A percentile compares a stretch with the other conserved stretches of the same genome.
Evolutionary conservation across 2,797 vertebrate genomes (phyloP).

Genomic region (Anguilla megastoma): DNA sequence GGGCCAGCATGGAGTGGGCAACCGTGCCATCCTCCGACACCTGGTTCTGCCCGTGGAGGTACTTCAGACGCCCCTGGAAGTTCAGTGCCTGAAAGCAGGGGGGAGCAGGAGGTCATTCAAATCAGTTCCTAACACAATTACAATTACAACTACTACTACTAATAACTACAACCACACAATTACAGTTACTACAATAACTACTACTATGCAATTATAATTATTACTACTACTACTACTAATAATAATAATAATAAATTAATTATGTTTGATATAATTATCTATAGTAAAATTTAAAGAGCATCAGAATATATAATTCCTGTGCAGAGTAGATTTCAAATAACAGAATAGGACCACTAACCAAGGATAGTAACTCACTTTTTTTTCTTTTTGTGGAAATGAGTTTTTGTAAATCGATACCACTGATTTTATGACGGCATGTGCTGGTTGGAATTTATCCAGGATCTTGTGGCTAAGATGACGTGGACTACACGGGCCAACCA

Average conservation of each 20-base stretch:
- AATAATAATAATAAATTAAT: no score
- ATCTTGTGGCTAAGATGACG: not conserved
- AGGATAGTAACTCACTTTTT: no score
- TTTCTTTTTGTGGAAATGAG: no score
- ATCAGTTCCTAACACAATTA: not conserved
- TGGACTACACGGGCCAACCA: not conserved
- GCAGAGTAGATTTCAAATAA: not conserved
- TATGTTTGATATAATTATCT: not conserved
- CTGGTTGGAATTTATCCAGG: no score
- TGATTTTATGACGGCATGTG: no score
- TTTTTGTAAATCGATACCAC: not conserved
- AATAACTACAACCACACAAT: not conserved
- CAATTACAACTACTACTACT: no score
- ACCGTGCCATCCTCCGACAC: constrained; percentile 34
- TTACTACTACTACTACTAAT: no score
- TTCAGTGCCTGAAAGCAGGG: constrained; percentile 57
- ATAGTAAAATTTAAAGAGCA: not conserved
- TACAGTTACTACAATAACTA: no score
- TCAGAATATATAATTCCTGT: not conserved
- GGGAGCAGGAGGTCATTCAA: not conserved
- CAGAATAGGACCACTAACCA: no score
- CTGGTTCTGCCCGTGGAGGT: constrained; percentile 53
- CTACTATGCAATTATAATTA: no score
- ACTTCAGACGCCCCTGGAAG: constrained; percentile 66
- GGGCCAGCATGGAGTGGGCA: constrained; percentile 56